These are phyloP conservation scores for Coccyzus lansbergi DNA, from an alignment of 2,797 vertebrate species.

Conservation along the genomic window DNA sequence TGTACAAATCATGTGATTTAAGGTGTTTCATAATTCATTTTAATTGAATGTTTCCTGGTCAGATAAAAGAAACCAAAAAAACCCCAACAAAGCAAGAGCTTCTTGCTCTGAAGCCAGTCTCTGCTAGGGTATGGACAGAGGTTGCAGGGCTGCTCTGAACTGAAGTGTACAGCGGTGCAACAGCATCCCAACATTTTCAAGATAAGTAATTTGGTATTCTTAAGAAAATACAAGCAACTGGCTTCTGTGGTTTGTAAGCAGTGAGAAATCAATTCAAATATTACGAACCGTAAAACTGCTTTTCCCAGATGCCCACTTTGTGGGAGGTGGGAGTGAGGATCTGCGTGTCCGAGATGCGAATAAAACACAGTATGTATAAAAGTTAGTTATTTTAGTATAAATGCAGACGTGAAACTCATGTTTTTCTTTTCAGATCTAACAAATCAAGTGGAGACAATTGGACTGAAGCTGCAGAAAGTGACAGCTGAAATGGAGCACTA, in stretches of 20 bases:
- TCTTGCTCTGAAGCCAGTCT: background rate
- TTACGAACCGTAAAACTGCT: background rate
- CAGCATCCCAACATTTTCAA: background rate
- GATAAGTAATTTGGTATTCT: background rate
- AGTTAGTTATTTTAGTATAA: background rate
- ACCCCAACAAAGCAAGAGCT: background rate
- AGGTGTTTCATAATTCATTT: background rate
- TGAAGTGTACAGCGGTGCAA: background rate
- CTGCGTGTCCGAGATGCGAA: background rate
- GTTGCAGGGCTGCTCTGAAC: background rate
- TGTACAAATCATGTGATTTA: background rate
- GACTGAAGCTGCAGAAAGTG: conserved; percentile 74
- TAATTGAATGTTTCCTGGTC: background rate
- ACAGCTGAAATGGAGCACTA: conserved; percentile 71
- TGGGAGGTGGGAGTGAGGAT: rapidly evolving
- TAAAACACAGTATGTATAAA: rapidly evolving
- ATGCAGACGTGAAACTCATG: background rate
- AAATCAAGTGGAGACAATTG: conserved; percentile 69
- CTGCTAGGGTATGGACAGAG: rapidly evolving
- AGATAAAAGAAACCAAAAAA: background rate
- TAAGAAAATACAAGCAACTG: background rate
- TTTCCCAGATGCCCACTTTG: background rate
- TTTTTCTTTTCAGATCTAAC: conserved; percentile 72
- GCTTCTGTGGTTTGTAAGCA: background rate
- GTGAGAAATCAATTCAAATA: background rate